phyloP scores from a whole-genome alignment of 2,888 invertebrate species.

The Apodemia duryi region DNA sequence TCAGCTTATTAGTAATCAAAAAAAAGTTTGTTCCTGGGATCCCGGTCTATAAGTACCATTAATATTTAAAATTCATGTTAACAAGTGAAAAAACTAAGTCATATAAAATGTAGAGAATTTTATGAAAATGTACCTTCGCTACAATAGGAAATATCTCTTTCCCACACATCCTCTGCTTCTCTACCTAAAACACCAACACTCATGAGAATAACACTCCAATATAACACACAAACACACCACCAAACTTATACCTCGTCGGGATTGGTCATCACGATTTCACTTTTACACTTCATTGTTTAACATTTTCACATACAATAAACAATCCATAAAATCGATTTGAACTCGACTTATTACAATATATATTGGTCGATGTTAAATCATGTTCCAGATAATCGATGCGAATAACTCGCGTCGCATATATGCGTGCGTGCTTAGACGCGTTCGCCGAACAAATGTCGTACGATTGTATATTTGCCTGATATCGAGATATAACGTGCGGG shows the following conservation, averaged over 20 bases:
- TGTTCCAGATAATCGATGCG: too few species aligned
- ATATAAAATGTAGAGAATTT: too few species aligned
- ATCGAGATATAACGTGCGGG: background rate
- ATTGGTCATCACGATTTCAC: conserved; percentile 44
- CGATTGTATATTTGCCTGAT: background rate
- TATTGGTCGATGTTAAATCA: too few species aligned
- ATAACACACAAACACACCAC: conserved; percentile 21
- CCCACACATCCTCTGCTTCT: conserved; percentile 45
- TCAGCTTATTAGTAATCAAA: too few species aligned
- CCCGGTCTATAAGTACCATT: too few species aligned
- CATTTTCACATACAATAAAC: conserved; percentile 16
- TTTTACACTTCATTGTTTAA: conserved; percentile 42
- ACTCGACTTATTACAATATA: too few species aligned
- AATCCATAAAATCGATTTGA: too few species aligned
- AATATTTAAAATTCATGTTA: too few species aligned
- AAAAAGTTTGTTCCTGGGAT: too few species aligned
- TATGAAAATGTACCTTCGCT: conserved; percentile 47
- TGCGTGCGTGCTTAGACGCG: background rate
- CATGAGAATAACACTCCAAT: conserved; percentile 16
- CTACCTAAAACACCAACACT: conserved; percentile 30
- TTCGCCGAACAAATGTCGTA: background rate
- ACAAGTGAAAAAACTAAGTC: too few species aligned
- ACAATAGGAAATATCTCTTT: conserved; percentile 49
- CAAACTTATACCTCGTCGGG: conserved; percentile 40
- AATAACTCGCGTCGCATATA: background rate